Conservation (phyloP, 2,113 vertebrate species). For the Pyrgilauda ruficollis region DNA sequence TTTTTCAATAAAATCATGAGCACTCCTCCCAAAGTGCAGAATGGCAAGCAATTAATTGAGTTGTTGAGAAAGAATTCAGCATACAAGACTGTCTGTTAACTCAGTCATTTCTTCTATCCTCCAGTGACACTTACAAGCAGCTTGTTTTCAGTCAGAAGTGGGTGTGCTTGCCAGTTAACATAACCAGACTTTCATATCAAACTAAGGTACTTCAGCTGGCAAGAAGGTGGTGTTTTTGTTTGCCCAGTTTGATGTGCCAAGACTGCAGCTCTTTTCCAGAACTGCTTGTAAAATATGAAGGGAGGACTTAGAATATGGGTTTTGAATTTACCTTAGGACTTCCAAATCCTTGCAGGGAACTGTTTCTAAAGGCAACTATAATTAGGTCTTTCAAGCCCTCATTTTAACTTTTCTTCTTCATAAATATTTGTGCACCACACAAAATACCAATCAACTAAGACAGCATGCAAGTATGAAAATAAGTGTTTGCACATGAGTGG, state of each 20-base stretch:
- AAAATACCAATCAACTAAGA: background rate
- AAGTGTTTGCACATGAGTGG: background rate
- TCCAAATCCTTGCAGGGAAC: background rate
- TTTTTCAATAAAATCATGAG: conserved; percentile 48
- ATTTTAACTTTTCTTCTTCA: background rate
- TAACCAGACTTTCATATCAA: conserved; percentile 5
- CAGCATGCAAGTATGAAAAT: background rate
- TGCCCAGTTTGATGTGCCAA: background rate
- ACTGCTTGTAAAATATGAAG: background rate
- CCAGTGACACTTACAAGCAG: conserved; percentile 38
- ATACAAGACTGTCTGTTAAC: conserved; percentile 1
- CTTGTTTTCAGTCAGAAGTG: background rate
- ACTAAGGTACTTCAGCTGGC: background rate
- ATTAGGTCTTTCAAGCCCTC: background rate
- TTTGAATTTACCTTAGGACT: background rate
- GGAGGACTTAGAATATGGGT: background rate
- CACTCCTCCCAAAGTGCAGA: conserved; percentile 37
- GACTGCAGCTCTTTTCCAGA: background rate
- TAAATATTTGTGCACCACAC: background rate
- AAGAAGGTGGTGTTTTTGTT: background rate
- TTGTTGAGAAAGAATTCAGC: conserved; percentile 51
- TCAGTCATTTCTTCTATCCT: conserved; percentile 18
- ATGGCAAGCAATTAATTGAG: conserved; percentile 28
- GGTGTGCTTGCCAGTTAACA: background rate
- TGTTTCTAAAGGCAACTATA: background rate